Base-by-base conservation (phyloP, 2,113 vertebrate species). In the Notothenia rossii region DNA sequence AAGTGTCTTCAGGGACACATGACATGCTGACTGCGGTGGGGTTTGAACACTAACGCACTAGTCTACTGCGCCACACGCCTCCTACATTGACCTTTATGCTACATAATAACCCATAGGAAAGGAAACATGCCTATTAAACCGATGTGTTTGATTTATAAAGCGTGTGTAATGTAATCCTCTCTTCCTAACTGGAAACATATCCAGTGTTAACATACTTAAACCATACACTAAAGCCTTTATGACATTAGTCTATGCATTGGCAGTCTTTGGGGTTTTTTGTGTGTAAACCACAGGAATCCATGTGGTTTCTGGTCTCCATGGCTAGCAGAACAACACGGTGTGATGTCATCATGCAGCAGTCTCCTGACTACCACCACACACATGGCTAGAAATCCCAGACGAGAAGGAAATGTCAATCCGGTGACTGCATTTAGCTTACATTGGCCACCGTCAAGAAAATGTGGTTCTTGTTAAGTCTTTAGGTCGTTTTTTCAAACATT, bases 311-410 rank as follows among this genome's bases (percentile, higher is more conserved):
- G 78, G 78, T 86, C 58, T 81, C 79, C 63, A 81, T 82, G 86
- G 81, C 63, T 72, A 33, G 71, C 67, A 79, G 65, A 68, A 80
- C 87, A 91, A 82, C 74, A 77, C 58, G 65, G 25, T 3, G 43
- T 89, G 88, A 91, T 85, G 89, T 89, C 75, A 88, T 89, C 75
- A 88, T 83, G 33, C 71, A 58, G 40, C 20, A 85, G 85, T 75
- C 75, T 76, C 81, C 72, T 65, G 78, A 79, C 62, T 72, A 59
- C 61, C 68, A 71, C 76, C 87, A 68, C 82, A 87, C 83, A 86
- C 77, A 87, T 87, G 82, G 65, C 84, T 40, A 29, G 61, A 81
- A 77, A 84, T 71, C 75, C 81, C 75, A 83, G 86, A 79, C 49
- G 10, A 40, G 18, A 40, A n/a, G 29, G 65, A 68, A 68, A 53